Conservation (phyloP, 1,140 invertebrate species). For the Drosophila mojavensis region DNA sequence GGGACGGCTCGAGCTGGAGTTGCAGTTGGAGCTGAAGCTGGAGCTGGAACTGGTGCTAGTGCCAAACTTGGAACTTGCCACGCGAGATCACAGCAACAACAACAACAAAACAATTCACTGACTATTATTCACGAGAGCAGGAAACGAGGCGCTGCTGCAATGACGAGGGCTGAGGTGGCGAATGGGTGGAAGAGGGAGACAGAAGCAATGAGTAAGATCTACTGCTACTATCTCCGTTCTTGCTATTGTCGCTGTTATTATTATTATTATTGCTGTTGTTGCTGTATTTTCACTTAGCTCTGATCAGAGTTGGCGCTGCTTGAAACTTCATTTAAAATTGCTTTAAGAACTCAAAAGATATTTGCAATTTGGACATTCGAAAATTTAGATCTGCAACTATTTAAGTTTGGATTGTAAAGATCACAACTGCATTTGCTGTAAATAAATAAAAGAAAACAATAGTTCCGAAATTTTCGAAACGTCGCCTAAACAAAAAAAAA, state of each 20-base stretch:
- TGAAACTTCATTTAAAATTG: slow-evolving; percentile 7
- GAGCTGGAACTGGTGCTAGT: slow-evolving; percentile 1
- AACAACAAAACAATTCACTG: slow-evolving; percentile 1
- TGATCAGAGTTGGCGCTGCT: slow-evolving; percentile 15
- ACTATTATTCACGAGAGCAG: slow-evolving; percentile 36
- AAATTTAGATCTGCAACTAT: no score
- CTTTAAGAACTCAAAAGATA: neutral
- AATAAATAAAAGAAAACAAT: neutral
- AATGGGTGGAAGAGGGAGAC: neutral
- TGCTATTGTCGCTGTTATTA: neutral
- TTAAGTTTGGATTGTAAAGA: no score
- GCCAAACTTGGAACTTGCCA: slow-evolving; percentile 23
- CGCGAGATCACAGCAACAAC: slow-evolving; percentile 31
- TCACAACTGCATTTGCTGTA: no score
- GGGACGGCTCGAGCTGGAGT: neutral
- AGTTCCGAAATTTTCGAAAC: neutral
- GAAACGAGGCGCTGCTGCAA: slow-evolving; percentile 13
- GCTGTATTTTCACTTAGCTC: neutral
- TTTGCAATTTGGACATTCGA: neutral
- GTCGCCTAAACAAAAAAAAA: neutral
- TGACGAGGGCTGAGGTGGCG: neutral
- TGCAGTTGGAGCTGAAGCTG: slow-evolving; percentile 1
- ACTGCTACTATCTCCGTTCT: neutral
- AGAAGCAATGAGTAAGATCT: slow-evolving; percentile 20
- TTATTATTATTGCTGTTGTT: slow-evolving; percentile 8